Base-by-base conservation (phyloP, 2,797 vertebrate species). In the Enteromius paludinosus region DNA sequence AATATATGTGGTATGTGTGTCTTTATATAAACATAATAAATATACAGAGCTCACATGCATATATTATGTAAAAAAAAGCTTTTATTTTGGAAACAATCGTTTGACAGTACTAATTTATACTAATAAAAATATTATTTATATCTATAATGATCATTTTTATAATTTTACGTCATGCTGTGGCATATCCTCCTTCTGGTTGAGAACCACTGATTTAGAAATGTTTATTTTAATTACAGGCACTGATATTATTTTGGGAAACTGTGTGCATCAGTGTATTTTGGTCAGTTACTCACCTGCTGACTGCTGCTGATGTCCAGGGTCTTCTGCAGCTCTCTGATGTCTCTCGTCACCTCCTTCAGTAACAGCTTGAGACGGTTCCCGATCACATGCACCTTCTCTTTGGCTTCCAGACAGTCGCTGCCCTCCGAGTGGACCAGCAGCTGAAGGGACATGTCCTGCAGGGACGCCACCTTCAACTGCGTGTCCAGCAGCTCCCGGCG, bases 301-400 rank as follows among this genome's bases (percentile, higher is more conserved):
- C 96, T 97, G 93, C 95, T 96, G 85, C 95, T 96, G 90, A 98
- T 94, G 87, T 97, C 97, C 89, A 95, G 82, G 54, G 91, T 90
- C 91, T 95, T 96, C 91, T 97, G 96, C 87, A 99, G 89, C 35
- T 93, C 96, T 90, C 96, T 95, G 87, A 99, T 95, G 86, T 97
- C 96, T 59, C 45, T 93, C 61, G 92, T 95, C 90, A 99, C 97
- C 86, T 97, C 97, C 91, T 98, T 97, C 86, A 98, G 92, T 71
- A 99, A 96, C 66, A 98, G 90, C 85, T 95, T 96, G 86, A 97
- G 96, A 72, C 97, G 91, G 91, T 99, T 99, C 90, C 96, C 96
- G 91, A 99, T 99, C 79, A 99, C 97, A 11, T 98, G 98, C 73
- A 99, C 98, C 89, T 98, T 99, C 90, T 99, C 98, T 92, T 97